These are phyloP conservation scores for Drosophila heteroneura DNA, from an alignment of 2,888 invertebrate genomes.

Conservation along the genomic window DNA sequence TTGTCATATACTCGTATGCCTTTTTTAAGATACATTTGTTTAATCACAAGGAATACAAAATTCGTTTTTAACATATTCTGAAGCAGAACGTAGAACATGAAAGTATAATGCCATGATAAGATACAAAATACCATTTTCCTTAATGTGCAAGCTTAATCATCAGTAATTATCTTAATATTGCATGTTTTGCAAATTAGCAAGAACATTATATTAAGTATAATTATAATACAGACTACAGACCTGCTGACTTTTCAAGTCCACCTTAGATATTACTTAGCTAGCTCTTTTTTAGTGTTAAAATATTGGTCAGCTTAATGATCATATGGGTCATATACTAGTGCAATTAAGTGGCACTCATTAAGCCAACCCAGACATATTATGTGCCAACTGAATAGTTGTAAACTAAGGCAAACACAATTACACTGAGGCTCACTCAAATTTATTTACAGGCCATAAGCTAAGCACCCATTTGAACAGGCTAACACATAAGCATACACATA, in stretches of 20 bases:
- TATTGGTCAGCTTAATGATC: constrained; percentile 13
- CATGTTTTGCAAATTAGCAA: neutral
- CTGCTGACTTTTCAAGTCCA: neutral
- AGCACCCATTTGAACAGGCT: constrained; percentile 39
- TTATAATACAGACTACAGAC: neutral
- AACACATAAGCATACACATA: constrained; percentile 12
- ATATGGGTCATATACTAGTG: neutral
- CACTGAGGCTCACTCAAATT: constrained; percentile 48
- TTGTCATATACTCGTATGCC: neutral
- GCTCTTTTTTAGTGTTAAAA: neutral
- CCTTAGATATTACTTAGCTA: neutral
- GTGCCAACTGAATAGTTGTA: constrained; percentile 31
- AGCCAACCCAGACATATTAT: constrained; percentile 33
- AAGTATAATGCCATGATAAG: neutral
- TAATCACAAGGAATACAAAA: neutral
- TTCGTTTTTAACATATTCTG: neutral
- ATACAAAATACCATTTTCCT: neutral
- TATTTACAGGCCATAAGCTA: constrained; percentile 62
- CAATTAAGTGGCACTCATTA: constrained; percentile 27
- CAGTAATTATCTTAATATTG: neutral
- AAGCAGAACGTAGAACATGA: neutral
- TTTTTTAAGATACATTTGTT: neutral
- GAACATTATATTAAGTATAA: neutral
- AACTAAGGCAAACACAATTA: constrained; percentile 59
- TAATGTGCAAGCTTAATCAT: neutral